Conservation (phyloP, 2,888 invertebrate genomes). For the Tipula lateralis region DNA sequence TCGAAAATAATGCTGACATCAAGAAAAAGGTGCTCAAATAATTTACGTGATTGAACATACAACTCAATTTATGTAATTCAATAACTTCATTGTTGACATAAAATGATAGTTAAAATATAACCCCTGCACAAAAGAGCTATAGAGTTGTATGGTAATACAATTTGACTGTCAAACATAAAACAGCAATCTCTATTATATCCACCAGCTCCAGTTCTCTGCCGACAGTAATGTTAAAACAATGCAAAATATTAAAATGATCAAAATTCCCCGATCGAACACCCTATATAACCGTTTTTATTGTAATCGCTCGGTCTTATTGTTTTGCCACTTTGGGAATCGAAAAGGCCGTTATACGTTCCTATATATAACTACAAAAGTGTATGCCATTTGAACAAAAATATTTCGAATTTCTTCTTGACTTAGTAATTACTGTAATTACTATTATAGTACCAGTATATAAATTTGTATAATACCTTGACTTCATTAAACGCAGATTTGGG, state of each 20-base stretch:
- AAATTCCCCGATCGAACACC: neutral
- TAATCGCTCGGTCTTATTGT: neutral
- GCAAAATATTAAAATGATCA: neutral
- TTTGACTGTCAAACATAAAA: neutral
- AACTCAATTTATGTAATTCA: too few relatives aligned
- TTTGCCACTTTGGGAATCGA: slow-evolving; percentile 11
- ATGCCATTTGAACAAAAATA: neutral
- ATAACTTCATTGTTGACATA: too few relatives aligned
- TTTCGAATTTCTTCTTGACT: slow-evolving; percentile 24
- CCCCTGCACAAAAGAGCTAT: too few relatives aligned
- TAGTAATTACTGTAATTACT: slow-evolving; percentile 1
- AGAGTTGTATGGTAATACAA: neutral
- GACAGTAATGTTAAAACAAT: neutral
- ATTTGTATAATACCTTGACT: neutral
- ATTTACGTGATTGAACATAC: too few relatives aligned
- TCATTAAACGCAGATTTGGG: neutral
- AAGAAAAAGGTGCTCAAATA: too few relatives aligned
- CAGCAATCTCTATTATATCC: neutral
- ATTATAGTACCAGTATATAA: slow-evolving; percentile 7
- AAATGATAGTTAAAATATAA: too few relatives aligned
- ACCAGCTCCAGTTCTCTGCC: too few relatives aligned
- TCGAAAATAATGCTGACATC: too few relatives aligned
- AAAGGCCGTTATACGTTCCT: neutral
- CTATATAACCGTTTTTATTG: neutral
- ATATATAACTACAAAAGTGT: neutral